Conservation (phyloP, 64 coral and sea anemone genomes). For the Actinia equina region DNA sequence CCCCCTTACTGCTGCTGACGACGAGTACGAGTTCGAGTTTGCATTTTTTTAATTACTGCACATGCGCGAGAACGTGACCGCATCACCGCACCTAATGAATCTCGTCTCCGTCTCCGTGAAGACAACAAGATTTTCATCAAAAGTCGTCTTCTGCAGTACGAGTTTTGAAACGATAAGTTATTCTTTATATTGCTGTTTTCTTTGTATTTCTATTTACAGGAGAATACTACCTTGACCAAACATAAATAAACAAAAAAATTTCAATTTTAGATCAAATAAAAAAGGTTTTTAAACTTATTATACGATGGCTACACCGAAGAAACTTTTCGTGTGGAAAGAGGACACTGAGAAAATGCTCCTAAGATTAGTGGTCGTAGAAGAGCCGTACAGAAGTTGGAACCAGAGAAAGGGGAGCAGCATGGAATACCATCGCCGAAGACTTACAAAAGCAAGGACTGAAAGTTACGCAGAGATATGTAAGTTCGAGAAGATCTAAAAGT, state of each 20-base stretch:
- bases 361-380: neutral
- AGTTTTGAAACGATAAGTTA: neutral
- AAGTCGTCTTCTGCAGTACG: slow-evolving; percentile 22
- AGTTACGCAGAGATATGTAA: slow-evolving; percentile 35
- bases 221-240: neutral
- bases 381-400: slow-evolving; percentile 34
- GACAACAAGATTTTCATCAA: slow-evolving; percentile 8
- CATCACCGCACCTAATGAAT: too few species aligned
- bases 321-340: slow-evolving; percentile 2
- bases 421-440: slow-evolving; percentile 10
- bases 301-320: neutral
- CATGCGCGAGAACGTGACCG: too few species aligned
- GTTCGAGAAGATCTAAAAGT: slow-evolving; percentile 11
- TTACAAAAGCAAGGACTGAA: slow-evolving; percentile 4
- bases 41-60: too few species aligned
- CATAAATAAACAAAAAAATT: neutral
- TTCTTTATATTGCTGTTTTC: neutral
- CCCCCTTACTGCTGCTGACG: too few species aligned
- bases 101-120: neutral
- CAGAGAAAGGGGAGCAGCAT: slow-evolving; percentile 42
- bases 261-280: neutral
- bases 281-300: neutral
- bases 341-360: neutral
- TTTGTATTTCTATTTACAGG: neutral
- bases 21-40: too few species aligned